Conservation (phyloP, 2,113 vertebrate species). For the Megalops atlanticus region DNA sequence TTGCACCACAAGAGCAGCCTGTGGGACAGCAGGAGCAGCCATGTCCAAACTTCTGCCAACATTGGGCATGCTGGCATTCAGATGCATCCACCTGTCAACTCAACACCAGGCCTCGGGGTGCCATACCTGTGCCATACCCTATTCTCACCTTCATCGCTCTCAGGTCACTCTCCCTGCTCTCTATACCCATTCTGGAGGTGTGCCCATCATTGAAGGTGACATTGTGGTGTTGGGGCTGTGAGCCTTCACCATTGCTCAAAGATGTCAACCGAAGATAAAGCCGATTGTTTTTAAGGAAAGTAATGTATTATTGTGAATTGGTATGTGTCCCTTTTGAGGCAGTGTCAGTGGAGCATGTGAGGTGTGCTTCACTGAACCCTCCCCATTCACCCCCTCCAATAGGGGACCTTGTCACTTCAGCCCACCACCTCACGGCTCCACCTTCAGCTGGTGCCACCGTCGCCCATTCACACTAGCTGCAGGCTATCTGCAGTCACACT, state of each 20-base stretch:
- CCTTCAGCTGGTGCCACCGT: conserved; percentile 44
- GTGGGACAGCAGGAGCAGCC: conserved; percentile 64
- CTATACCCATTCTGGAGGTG: background rate
- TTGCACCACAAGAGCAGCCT: conserved; percentile 55
- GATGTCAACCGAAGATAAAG: too few species aligned
- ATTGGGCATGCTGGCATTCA: conserved; percentile 39
- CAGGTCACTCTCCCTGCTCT: background rate
- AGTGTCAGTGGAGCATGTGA: too few species aligned
- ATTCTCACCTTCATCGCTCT: background rate
- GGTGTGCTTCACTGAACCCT: too few species aligned
- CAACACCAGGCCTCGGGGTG: conserved; percentile 16
- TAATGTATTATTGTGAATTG: too few species aligned
- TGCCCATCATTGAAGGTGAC: background rate
- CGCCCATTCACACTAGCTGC: conserved; percentile 57
- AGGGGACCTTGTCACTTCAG: background rate
- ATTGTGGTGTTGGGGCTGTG: too few species aligned
- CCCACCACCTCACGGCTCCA: conserved; percentile 25
- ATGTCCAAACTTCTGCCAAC: conserved; percentile 60
- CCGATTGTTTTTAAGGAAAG: too few species aligned
- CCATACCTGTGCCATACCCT: background rate
- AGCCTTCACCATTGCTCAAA: too few species aligned
- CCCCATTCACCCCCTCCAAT: background rate
- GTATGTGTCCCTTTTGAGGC: too few species aligned
- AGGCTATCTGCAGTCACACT: conserved; percentile 65
- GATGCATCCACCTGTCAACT: conserved; percentile 59